Percentiles rank a stretch among this genome's conserved stretches.
Evolutionary conservation across 2,797 vertebrate genomes (phyloP).

Genomic region (Sebastes steindachneri): DNA sequence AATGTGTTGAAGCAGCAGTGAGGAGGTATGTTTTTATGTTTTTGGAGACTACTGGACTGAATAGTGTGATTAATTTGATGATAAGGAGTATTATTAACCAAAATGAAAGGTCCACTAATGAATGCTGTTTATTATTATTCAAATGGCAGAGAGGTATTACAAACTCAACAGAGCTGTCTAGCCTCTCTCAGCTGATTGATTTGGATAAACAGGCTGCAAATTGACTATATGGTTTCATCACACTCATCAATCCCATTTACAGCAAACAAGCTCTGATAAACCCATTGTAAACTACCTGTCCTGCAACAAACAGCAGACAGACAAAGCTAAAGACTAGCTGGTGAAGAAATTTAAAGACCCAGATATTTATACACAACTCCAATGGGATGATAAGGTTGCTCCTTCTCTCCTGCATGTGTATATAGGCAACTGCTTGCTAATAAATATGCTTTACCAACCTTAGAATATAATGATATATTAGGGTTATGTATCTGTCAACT

Average conservation of each 20-base stretch:
- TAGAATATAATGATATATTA: background rate
- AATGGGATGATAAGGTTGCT: background rate
- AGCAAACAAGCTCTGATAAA: background rate
- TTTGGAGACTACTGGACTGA: background rate
- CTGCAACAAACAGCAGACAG: background rate
- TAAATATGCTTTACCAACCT: background rate
- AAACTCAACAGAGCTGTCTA: background rate
- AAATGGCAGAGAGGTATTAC: background rate
- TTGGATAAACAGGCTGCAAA: background rate
- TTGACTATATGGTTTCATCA: background rate
- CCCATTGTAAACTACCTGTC: background rate
- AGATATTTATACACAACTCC: background rate
- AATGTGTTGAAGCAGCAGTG: background rate
- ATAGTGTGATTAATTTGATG: background rate
- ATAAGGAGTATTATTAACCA: background rate
- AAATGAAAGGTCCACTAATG: background rate
- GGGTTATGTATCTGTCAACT: background rate
- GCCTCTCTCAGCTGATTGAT: background rate
- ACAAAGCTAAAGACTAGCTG: background rate
- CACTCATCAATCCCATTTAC: slow-evolving; percentile 1
- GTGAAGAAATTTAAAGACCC: background rate
- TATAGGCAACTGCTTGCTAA: background rate
- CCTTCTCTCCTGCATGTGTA: background rate
- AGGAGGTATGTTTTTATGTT: background rate
- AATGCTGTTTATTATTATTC: background rate